Evolutionary conservation across 1,140 invertebrate species (phyloP).

Genomic region (Trichonephila clavata): DNA sequence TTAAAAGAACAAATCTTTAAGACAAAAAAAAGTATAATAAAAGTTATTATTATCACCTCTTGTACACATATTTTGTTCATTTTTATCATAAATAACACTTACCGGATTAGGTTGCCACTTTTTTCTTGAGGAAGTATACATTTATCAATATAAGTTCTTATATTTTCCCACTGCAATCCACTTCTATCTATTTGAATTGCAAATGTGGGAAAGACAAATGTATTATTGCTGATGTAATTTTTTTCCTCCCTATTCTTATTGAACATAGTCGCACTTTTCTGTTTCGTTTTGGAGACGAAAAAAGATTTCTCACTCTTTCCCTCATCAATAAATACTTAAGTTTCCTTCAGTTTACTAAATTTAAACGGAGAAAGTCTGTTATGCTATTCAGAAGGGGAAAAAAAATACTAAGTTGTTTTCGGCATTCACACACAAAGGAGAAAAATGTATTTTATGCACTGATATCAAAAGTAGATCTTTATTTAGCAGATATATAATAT

Average conservation of each 20-base stretch:
- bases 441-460: neutral
- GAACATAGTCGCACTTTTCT: neutral
- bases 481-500: no score
- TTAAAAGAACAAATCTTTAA: neutral
- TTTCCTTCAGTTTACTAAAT: neutral
- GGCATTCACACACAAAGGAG: neutral
- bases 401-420: neutral
- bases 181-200: neutral
- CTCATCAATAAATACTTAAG: neutral
- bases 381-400: neutral
- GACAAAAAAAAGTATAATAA: neutral
- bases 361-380: neutral
- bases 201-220: neutral
- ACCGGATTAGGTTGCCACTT: slow-evolving; percentile 14
- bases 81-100: slow-evolving; percentile 1
- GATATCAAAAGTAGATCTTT: no score
- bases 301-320: neutral
- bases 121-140: neutral
- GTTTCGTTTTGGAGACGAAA: neutral
- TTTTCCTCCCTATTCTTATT: neutral
- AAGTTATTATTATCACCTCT: neutral
- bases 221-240: slow-evolving; percentile 17
- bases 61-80: neutral
- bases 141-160: slow-evolving; percentile 6
- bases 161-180: neutral